Evolutionary conservation across 2,888 invertebrate genomes (phyloP).

Genomic region (Priocnemis perturbator): DNA sequence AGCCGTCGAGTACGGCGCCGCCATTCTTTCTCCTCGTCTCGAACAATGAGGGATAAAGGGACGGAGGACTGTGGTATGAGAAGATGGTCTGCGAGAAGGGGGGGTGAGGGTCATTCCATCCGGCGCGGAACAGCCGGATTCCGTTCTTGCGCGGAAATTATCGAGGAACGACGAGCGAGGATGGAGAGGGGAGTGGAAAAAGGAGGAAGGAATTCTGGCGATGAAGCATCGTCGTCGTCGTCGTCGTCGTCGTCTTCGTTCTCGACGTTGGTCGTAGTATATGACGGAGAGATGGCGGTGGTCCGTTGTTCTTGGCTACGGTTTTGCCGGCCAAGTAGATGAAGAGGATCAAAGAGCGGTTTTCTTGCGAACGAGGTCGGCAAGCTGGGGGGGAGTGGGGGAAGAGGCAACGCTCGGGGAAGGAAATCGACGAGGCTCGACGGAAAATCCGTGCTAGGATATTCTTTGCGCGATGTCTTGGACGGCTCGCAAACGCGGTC

Average conservation of each 20-base stretch:
- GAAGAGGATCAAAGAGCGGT: constrained; percentile 6
- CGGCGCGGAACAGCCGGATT: constrained; percentile 50
- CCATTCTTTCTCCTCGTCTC: constrained; percentile 46
- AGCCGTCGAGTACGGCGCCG: constrained; percentile 41
- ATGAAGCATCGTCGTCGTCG: constrained; percentile 33
- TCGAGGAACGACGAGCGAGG: constrained; percentile 45
- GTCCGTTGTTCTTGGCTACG: neutral
- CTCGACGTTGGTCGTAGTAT: constrained; percentile 5
- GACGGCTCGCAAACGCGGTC: too few species aligned
- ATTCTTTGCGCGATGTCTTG: too few species aligned
- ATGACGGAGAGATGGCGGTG: neutral
- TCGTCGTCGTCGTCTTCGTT: constrained; percentile 3
- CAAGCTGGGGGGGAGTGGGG: too few species aligned
- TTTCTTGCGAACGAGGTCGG: neutral
- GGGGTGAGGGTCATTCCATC: constrained; percentile 32
- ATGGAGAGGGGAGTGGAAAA: constrained; percentile 19
- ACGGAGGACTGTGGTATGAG: constrained; percentile 20
- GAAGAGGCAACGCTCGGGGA: too few species aligned
- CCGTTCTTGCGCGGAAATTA: constrained; percentile 54
- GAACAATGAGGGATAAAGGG: constrained; percentile 38
- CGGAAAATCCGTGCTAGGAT: too few species aligned
- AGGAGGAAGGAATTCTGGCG: constrained; percentile 21
- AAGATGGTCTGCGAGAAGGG: constrained; percentile 24
- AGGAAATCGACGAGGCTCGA: too few species aligned
- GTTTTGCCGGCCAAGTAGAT: constrained; percentile 18